A percentile compares a stretch with the other conserved stretches of the same genome.
These are phyloP conservation scores for Gavialis gangeticus DNA, from an alignment of 2,113 vertebrate species.

Conservation along the genomic window DNA sequence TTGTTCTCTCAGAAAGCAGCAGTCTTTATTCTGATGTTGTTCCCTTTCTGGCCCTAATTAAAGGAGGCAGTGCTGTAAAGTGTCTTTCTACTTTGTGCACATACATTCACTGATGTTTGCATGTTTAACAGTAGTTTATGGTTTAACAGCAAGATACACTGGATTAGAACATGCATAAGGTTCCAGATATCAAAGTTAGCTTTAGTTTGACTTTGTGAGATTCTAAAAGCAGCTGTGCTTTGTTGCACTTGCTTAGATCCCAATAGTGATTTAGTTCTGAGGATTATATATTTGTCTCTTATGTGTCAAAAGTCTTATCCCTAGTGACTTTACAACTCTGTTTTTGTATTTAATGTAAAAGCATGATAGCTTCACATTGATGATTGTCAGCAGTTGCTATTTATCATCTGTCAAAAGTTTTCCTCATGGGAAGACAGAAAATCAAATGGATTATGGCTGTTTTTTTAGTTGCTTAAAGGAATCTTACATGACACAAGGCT, in stretches of 20 bases:
- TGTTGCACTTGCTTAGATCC: conserved; percentile 82
- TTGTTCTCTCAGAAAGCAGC: not conserved
- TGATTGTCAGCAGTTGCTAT: conserved; percentile 94
- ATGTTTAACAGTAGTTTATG: conserved; percentile 55
- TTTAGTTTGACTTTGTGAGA: conserved; percentile 80
- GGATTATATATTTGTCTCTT: conserved; percentile 86
- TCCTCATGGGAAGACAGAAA: conserved; percentile 93
- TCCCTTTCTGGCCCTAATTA: conserved; percentile 72
- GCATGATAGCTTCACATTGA: conserved; percentile 86
- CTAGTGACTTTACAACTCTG: conserved; percentile 89
- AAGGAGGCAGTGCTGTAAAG: conserved; percentile 68
- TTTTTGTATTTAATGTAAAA: conserved; percentile 93
- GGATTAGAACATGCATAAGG: conserved; percentile 66
- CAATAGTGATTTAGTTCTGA: conserved; percentile 82
- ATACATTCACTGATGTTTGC: conserved; percentile 51
- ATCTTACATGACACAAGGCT: conserved; percentile 87
- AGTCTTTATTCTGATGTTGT: conserved; percentile 47
- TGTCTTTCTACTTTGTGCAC: conserved; percentile 36
- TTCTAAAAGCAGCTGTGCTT: conserved; percentile 82
- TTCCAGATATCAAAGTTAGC: conserved; percentile 82
- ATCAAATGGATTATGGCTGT: conserved; percentile 92
- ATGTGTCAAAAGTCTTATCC: conserved; percentile 91
- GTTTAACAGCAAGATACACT: conserved; percentile 33
- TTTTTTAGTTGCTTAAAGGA: conserved; percentile 90
- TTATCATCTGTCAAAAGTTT: conserved; percentile 95